These are phyloP conservation scores for Phrynocephalus versicolor DNA, from an alignment of 2,113 vertebrate species.

Conservation along the genomic window DNA sequence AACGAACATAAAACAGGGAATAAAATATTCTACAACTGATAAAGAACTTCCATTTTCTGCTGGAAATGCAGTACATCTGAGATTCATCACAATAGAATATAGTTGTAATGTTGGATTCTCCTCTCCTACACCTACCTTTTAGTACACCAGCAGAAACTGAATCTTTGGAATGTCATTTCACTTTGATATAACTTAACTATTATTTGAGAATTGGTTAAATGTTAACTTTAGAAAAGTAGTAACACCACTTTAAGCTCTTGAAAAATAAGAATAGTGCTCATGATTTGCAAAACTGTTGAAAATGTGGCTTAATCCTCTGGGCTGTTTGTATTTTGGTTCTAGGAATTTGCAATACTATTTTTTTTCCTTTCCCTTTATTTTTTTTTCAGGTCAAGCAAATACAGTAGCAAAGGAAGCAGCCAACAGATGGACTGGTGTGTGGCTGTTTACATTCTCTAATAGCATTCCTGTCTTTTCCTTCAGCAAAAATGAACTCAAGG, in stretches of 20 bases:
- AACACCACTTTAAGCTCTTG: slow-evolving; percentile 14
- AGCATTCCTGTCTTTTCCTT: slow-evolving; percentile 3
- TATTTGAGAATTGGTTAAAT: slow-evolving; percentile 21
- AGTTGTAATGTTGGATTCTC: neutral
- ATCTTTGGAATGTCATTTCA: neutral
- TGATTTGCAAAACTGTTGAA: neutral
- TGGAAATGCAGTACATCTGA: too few relatives aligned
- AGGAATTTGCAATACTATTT: neutral
- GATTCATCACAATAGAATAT: neutral
- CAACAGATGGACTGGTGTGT: slow-evolving; percentile 95
- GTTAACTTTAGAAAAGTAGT: slow-evolving; percentile 26
- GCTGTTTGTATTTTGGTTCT: slow-evolving; percentile 15
- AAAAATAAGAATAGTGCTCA: neutral
- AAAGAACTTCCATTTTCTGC: too few relatives aligned
- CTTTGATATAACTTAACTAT: slow-evolving; percentile 17
- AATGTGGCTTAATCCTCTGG: slow-evolving; percentile 16
- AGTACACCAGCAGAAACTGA: neutral
- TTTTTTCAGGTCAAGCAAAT: slow-evolving; percentile 85
- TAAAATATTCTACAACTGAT: neutral
- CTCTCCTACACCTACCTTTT: slow-evolving; percentile 6
- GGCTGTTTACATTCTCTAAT: slow-evolving; percentile 28
- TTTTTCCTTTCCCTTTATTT: too few relatives aligned
- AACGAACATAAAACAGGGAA: neutral
- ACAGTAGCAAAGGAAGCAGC: slow-evolving; percentile 90
- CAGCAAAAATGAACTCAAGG: slow-evolving; percentile 16